Conservation (phyloP, 2,797 vertebrate genomes). For the Microctenopoma steveboyesi region DNA sequence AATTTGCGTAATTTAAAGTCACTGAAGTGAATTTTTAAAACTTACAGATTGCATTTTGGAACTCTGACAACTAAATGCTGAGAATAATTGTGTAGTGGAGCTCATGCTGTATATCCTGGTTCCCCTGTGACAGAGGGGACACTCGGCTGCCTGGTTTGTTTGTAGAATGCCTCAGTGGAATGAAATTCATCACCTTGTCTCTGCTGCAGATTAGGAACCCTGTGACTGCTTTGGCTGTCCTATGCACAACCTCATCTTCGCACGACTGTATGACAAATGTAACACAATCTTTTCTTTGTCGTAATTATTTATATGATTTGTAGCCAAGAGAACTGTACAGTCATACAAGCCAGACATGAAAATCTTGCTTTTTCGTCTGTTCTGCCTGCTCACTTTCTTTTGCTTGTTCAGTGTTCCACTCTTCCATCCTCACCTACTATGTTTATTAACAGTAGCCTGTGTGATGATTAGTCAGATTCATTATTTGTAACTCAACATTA, state of each 20-base stretch:
- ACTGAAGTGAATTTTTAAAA: neutral
- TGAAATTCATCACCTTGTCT: neutral
- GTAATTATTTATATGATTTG: slow-evolving; percentile 30
- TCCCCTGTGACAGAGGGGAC: neutral
- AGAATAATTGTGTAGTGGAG: neutral
- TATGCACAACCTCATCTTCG: slow-evolving; percentile 38
- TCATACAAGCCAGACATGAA: slow-evolving; percentile 20
- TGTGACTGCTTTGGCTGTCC: slow-evolving; percentile 3
- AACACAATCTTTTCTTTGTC: slow-evolving; percentile 25
- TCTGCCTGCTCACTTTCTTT: slow-evolving; percentile 34
- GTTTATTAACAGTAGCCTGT: slow-evolving; percentile 55
- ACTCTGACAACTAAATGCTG: neutral
- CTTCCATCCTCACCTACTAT: slow-evolving; percentile 46
- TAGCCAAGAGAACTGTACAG: neutral
- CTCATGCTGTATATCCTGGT: neutral
- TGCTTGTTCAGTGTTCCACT: slow-evolving; percentile 37
- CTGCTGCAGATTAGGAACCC: slow-evolving; percentile 36
- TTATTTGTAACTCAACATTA: slow-evolving; percentile 57
- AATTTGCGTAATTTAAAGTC: neutral
- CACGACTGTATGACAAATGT: slow-evolving; percentile 7
- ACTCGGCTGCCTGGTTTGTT: neutral
- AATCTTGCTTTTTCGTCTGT: slow-evolving; percentile 29
- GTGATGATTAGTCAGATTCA: slow-evolving; percentile 54
- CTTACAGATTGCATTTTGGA: neutral
- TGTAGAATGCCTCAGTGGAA: neutral